Conservation (phyloP, 2,888 invertebrate genomes). For the Camponotus fellah region DNA sequence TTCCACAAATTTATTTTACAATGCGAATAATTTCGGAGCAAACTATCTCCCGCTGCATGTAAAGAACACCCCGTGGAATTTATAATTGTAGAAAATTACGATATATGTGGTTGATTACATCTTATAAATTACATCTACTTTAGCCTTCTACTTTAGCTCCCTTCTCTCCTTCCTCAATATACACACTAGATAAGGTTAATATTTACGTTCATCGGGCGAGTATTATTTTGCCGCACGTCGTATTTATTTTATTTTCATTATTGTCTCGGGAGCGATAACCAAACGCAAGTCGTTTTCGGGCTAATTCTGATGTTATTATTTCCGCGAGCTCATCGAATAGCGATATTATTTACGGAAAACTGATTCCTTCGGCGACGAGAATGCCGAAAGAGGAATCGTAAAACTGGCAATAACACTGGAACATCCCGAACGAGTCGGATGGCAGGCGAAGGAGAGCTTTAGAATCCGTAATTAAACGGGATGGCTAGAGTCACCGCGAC, state of each 20-base stretch:
- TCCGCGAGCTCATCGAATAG: slow-evolving; percentile 8
- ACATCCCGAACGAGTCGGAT: slow-evolving; percentile 70
- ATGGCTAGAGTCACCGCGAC: slow-evolving; percentile 66
- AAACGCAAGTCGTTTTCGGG: neutral
- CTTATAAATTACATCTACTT: neutral
- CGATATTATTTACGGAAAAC: slow-evolving; percentile 33
- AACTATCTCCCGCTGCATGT: neutral
- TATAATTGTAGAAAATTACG: slow-evolving; percentile 4
- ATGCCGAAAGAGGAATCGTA: slow-evolving; percentile 68
- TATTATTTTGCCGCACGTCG: neutral
- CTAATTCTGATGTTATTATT: slow-evolving; percentile 39
- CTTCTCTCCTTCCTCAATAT: neutral
- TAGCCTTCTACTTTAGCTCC: neutral
- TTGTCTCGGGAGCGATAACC: neutral
- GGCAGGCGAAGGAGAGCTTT: slow-evolving; percentile 69
- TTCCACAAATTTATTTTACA: neutral
- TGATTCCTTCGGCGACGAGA: slow-evolving; percentile 62
- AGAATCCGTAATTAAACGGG: slow-evolving; percentile 80
- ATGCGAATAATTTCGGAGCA: neutral
- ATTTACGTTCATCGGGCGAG: neutral
- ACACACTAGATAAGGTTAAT: neutral
- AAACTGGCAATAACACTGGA: slow-evolving; percentile 77
- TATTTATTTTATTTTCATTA: slow-evolving; percentile 38
- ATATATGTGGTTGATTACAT: neutral
- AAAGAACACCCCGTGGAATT: neutral